phyloP scores from a whole-genome alignment of 2,888 invertebrate genomes.

The Empis livida region DNA sequence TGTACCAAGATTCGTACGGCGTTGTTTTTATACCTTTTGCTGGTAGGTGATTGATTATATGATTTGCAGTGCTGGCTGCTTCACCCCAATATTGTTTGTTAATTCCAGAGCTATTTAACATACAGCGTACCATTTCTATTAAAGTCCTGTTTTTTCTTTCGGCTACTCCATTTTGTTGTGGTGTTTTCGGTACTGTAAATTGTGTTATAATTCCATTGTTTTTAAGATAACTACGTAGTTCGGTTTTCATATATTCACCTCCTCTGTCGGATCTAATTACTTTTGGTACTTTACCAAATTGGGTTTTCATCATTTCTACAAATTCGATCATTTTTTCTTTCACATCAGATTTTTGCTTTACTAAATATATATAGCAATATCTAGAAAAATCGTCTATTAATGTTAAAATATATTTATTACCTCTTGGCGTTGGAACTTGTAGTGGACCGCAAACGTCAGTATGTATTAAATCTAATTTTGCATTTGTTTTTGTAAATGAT shows the following conservation, averaged over 20 bases:
- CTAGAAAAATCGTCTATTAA: constrained; percentile 22
- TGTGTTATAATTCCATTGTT: constrained; percentile 16
- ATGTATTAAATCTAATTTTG: constrained; percentile 18
- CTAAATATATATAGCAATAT: constrained; percentile 15
- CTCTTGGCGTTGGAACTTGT: constrained; percentile 14
- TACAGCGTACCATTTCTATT: constrained; percentile 15
- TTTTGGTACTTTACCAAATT: constrained; percentile 4
- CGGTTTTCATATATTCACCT: constrained; percentile 16
- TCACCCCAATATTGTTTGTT: constrained; percentile 2
- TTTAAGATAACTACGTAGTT: constrained; percentile 11
- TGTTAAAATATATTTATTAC: constrained; percentile 18
- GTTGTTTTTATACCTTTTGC: too few relatives aligned
- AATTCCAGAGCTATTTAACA: constrained; percentile 11
- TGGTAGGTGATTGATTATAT: background rate
- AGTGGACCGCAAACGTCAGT: constrained; percentile 23
- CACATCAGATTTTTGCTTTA: constrained; percentile 9
- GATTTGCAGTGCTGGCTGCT: constrained; percentile 4
- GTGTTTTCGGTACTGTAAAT: constrained; percentile 13
- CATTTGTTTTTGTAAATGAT: constrained; percentile 6
- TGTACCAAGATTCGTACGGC: too few relatives aligned
- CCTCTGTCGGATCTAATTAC: constrained; percentile 8
- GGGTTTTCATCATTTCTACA: constrained; percentile 4
- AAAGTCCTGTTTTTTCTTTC: constrained; percentile 15
- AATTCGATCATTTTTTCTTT: constrained; percentile 2
- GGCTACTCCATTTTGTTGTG: constrained; percentile 18